phyloP scores from a whole-genome alignment of 2,888 invertebrate genomes.

The Oxytorus armatus region DNA sequence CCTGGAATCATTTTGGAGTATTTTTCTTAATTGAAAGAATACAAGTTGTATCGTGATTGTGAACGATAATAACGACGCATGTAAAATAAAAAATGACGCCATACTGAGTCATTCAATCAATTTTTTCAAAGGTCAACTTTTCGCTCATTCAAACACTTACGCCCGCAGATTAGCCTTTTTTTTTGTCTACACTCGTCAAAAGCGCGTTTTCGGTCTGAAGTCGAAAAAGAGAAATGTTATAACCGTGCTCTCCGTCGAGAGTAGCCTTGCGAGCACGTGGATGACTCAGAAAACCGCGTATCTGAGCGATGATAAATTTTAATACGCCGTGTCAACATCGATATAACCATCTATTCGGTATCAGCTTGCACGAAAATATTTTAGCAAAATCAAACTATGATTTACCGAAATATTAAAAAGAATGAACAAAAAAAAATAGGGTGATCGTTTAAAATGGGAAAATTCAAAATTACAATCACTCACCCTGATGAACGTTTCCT shows the following conservation, averaged over 20 bases:
- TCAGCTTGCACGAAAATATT: constrained; percentile 51
- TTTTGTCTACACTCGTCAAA: constrained; percentile 11
- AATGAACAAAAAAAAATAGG: neutral
- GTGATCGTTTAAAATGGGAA: too few relatives aligned
- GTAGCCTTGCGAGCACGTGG: constrained; percentile 26
- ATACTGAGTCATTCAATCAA: constrained; percentile 30
- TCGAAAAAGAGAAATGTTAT: constrained; percentile 45
- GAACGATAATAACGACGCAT: too few relatives aligned
- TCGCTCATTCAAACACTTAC: constrained; percentile 1
- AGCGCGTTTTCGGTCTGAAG: constrained; percentile 43
- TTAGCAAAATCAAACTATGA: neutral
- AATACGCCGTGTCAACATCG: constrained; percentile 41
- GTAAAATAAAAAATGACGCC: constrained; percentile 30
- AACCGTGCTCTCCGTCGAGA: constrained; percentile 9
- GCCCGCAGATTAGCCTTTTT: constrained; percentile 19
- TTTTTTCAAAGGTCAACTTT: constrained; percentile 1
- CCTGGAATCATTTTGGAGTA: neutral
- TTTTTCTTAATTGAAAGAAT: neutral
- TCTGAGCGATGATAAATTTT: constrained; percentile 49
- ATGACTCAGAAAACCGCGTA: constrained; percentile 60
- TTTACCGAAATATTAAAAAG: neutral
- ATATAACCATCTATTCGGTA: constrained; percentile 34
- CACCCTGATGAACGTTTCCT: constrained; percentile 77
- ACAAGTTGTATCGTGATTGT: neutral
- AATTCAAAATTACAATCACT: constrained; percentile 70